phyloP scores from a whole-genome alignment of 2,113 vertebrate genomes.

The Opisthocomus hoazin region DNA sequence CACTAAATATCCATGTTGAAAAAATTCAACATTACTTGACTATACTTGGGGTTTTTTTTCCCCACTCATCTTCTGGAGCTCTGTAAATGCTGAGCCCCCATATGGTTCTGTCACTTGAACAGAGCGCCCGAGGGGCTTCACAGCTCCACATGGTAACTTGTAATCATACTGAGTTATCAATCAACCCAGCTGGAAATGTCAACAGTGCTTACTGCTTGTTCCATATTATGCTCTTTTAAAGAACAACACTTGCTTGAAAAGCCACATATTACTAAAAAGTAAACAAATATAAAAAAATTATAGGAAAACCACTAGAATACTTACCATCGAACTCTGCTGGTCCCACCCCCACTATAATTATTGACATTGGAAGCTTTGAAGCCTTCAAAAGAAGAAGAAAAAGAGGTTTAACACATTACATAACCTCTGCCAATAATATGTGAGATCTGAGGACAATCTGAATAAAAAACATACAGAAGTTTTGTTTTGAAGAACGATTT shows the following conservation, averaged over 20 bases:
- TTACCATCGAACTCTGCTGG: slow-evolving; percentile 94
- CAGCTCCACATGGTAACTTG: slow-evolving; percentile 12
- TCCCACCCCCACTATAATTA: slow-evolving; percentile 93
- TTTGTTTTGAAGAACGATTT: not conserved
- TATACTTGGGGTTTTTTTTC: not conserved
- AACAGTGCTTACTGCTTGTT: not conserved
- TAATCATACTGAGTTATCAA: slow-evolving; percentile 16
- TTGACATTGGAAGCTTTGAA: slow-evolving; percentile 89
- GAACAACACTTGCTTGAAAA: not conserved
- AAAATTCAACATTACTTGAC: not conserved
- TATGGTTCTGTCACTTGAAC: not conserved
- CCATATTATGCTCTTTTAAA: not conserved
- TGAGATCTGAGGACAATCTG: not conserved
- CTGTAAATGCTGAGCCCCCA: not conserved
- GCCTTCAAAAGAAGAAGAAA: slow-evolving; percentile 75
- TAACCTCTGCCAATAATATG: not conserved
- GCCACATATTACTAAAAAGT: not conserved
- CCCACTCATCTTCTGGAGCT: not conserved
- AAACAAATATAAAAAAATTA: not conserved
- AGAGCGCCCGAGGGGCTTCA: slow-evolving; percentile 16
- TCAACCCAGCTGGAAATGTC: slow-evolving; percentile 27
- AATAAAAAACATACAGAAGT: not conserved
- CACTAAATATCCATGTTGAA: not conserved
- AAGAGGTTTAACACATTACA: not conserved
- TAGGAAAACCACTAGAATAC: not conserved